Evolutionary conservation across 1,140 invertebrate species (phyloP).

Genomic region (Geopemphigus sp.): DNA sequence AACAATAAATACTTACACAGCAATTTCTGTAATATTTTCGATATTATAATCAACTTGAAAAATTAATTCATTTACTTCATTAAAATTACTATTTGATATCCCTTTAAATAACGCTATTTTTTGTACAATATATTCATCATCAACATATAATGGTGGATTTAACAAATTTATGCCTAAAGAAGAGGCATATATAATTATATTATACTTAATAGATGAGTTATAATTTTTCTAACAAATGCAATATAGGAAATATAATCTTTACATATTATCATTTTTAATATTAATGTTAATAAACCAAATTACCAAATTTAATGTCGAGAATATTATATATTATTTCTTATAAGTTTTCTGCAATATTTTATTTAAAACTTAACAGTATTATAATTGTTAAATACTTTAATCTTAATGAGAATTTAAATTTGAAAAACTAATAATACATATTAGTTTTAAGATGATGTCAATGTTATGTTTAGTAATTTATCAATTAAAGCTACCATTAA

Average conservation of each 20-base stretch:
- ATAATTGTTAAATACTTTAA: no score
- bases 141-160: constrained; percentile 14
- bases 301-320: no score
- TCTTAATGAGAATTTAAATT: no score
- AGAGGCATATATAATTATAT: no score
- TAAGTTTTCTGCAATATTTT: no score
- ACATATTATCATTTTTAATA: background rate
- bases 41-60: background rate
- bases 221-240: background rate
- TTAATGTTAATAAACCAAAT: no score
- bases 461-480: no score
- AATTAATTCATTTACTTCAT: constrained; percentile 33
- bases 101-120: constrained; percentile 15
- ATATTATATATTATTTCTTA: no score
- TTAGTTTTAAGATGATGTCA: background rate
- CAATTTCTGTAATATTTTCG: background rate
- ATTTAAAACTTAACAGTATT: no score
- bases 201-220: background rate
- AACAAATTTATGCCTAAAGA: constrained; percentile 4
- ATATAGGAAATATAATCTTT: background rate
- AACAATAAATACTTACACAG: constrained; percentile 20
- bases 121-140: constrained; percentile 24
- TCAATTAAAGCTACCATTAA: no score
- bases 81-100: constrained; percentile 35
- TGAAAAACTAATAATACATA: background rate